Evolutionary conservation across 1,140 invertebrate genomes (phyloP).

Genomic region (Drosophila athabasca): DNA sequence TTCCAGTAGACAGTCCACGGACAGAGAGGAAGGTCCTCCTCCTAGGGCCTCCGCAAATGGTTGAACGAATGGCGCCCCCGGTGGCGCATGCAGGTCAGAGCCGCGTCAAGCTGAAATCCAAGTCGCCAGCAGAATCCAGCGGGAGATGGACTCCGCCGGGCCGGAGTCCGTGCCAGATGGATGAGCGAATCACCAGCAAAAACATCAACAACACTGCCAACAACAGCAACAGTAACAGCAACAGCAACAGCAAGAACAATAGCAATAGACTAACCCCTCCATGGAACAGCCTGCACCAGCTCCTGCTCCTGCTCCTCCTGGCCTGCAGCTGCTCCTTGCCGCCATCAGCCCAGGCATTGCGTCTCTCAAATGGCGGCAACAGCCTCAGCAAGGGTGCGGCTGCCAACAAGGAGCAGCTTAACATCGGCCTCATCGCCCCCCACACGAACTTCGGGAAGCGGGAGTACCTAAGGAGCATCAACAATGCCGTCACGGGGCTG

Average conservation of each 20-base stretch:
- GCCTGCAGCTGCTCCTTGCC: constrained; percentile 9
- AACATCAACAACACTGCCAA: constrained; percentile 54
- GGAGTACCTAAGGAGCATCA: constrained; percentile 88
- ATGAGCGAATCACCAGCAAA: constrained; percentile 20
- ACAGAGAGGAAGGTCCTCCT: no score
- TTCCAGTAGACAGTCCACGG: no score
- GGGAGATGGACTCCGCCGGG: constrained; percentile 8
- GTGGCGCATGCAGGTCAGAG: constrained; percentile 5
- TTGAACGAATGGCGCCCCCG: no score
- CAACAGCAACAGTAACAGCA: constrained; percentile 21
- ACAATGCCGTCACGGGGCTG: constrained; percentile 86
- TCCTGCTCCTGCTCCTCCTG: constrained; percentile 30
- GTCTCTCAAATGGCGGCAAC: constrained; percentile 68
- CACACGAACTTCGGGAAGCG: constrained; percentile 86
- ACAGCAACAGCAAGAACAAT: constrained; percentile 4
- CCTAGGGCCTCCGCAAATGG: no score
- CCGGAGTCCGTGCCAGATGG: constrained; percentile 13
- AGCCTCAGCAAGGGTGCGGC: constrained; percentile 63
- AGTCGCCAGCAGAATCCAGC: constrained; percentile 1
- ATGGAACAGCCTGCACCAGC: constrained; percentile 13
- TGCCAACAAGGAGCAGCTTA: constrained; percentile 83
- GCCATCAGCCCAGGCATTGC: constrained; percentile 38
- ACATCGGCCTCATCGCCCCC: constrained; percentile 85
- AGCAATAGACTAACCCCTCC: constrained; percentile 1
- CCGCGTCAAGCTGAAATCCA: constrained; percentile 69